Conservation (phyloP, 2,113 vertebrate species). For the Scomber japonicus region DNA sequence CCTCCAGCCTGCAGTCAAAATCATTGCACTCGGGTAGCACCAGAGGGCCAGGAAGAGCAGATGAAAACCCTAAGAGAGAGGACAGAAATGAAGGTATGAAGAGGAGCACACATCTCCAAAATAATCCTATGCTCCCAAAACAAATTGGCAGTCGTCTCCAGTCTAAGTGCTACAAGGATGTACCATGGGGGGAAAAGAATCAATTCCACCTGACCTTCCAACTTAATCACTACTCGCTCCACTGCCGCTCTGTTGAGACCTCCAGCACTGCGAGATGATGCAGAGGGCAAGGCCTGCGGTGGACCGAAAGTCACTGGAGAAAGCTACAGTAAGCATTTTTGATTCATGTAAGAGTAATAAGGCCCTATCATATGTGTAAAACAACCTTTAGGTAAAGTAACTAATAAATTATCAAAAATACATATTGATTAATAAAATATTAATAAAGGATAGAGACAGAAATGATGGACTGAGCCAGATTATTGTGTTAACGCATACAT, state of each 20-base stretch:
- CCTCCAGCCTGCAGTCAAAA: constrained; percentile 47
- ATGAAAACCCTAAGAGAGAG: constrained; percentile 27
- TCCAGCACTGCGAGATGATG: constrained; percentile 53
- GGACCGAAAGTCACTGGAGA: constrained; percentile 47
- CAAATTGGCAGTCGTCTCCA: constrained; percentile 72
- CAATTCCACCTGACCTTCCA: constrained; percentile 86
- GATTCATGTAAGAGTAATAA: constrained; percentile 22
- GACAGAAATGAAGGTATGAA: constrained; percentile 19
- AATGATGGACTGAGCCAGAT: no score
- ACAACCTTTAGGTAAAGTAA: no score
- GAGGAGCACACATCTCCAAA: constrained; percentile 42
- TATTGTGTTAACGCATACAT: neutral
- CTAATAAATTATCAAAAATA: no score
- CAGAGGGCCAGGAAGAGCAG: constrained; percentile 28
- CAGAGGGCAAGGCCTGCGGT: constrained; percentile 30
- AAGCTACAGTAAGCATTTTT: constrained; percentile 40
- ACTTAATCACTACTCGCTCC: constrained; percentile 81
- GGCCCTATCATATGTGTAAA: neutral
- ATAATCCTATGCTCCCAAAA: constrained; percentile 72
- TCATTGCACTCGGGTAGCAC: constrained; percentile 5
- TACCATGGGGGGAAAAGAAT: constrained; percentile 74
- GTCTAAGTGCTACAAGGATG: constrained; percentile 66
- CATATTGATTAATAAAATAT: no score
- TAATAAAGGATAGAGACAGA: no score
- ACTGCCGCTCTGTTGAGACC: constrained; percentile 68